These are phyloP conservation scores for Menidia beryllina DNA, from an alignment of 2,113 vertebrate genomes.

Conservation along the genomic window DNA sequence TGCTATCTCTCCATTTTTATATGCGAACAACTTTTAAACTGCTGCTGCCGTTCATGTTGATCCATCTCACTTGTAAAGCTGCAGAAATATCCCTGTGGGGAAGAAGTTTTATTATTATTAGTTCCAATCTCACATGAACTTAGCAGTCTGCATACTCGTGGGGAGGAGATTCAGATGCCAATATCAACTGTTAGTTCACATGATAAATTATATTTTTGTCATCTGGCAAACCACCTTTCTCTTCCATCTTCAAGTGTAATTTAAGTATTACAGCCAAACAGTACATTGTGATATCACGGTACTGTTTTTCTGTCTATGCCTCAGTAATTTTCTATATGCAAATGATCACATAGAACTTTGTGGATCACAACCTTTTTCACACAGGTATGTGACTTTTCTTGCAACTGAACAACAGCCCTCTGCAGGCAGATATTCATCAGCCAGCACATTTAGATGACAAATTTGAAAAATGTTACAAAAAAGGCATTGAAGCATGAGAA, in stretches of 20 bases:
- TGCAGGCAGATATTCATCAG: too few species aligned
- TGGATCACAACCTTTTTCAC: background rate
- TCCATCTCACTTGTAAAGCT: background rate
- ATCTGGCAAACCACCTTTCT: constrained; percentile 9
- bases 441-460: too few species aligned
- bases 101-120: constrained; percentile 19
- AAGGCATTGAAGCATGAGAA: too few species aligned
- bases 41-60: background rate
- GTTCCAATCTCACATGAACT: constrained; percentile 15
- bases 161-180: constrained; percentile 18
- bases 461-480: too few species aligned
- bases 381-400: too few species aligned
- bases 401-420: too few species aligned
- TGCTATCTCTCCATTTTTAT: too few species aligned
- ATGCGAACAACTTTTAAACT: too few species aligned
- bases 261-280: background rate
- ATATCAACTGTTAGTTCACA: constrained; percentile 28
- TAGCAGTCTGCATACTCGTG: constrained; percentile 16
- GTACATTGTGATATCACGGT: background rate
- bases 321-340: constrained; percentile 1
- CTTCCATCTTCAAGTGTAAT: background rate
- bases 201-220: constrained; percentile 13
- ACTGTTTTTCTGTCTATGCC: background rate
- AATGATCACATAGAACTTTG: background rate
- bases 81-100: background rate